These are phyloP conservation scores for Theretra japonica DNA, from an alignment of 2,888 invertebrate genomes.

Conservation along the genomic window DNA sequence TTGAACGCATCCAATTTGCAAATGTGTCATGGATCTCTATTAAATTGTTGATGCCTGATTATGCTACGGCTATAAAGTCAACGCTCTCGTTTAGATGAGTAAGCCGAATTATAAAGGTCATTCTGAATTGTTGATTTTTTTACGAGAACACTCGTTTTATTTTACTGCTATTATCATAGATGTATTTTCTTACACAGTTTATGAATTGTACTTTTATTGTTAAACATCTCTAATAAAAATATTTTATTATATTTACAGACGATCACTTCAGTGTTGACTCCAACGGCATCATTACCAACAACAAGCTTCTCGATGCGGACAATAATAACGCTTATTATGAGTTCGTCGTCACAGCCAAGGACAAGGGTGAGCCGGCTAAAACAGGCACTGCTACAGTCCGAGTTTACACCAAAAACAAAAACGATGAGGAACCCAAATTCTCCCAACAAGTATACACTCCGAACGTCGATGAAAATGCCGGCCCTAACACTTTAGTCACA, in stretches of 20 bases:
- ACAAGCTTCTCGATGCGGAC: slow-evolving; percentile 97
- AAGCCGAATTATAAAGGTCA: neutral
- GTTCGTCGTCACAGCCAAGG: slow-evolving; percentile 96
- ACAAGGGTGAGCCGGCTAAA: slow-evolving; percentile 96
- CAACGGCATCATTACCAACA: slow-evolving; percentile 96
- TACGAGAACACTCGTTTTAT: neutral
- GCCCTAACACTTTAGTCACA: slow-evolving; percentile 97
- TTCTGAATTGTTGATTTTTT: neutral
- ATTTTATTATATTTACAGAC: slow-evolving; percentile 82
- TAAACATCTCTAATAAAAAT: neutral
- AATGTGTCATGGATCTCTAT: neutral
- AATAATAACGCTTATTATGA: slow-evolving; percentile 98
- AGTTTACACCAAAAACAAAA: slow-evolving; percentile 98
- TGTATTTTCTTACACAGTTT: neutral
- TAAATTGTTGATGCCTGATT: neutral
- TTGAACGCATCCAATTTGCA: neutral
- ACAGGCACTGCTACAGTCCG: slow-evolving; percentile 97
- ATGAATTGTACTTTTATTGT: neutral
- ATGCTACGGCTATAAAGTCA: neutral
- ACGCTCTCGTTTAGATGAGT: neutral
- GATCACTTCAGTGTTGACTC: slow-evolving; percentile 98
- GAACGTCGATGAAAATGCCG: slow-evolving; percentile 97
- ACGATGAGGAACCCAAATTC: slow-evolving; percentile 98
- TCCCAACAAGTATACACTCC: slow-evolving; percentile 98
- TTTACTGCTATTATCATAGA: neutral